Conservation (phyloP, 1,140 invertebrate genomes). For the Hyposmocoma kahamanoa region DNA sequence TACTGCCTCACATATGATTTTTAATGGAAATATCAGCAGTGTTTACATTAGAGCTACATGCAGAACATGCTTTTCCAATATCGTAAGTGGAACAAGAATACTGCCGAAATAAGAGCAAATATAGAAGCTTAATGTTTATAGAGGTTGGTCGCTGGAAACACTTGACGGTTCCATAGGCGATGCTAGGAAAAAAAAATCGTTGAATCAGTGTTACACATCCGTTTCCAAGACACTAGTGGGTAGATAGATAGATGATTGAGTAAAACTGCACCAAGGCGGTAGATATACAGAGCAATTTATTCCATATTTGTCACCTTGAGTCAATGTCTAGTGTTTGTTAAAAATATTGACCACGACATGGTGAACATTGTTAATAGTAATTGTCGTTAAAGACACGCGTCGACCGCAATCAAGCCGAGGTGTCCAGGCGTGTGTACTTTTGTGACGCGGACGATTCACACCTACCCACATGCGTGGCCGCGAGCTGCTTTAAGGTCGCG, state of each 20-base stretch:
- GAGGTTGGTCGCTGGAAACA: conserved; percentile 15
- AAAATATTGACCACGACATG: too few relatives aligned
- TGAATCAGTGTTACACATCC: conserved; percentile 10
- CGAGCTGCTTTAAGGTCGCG: conserved; percentile 60
- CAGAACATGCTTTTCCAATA: too few relatives aligned
- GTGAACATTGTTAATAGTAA: too few relatives aligned
- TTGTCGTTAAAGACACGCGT: neutral
- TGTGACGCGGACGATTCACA: conserved; percentile 22
- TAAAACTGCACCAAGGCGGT: too few relatives aligned
- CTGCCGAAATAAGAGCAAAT: neutral
- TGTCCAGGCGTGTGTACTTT: conserved; percentile 30
- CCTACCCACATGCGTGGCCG: conserved; percentile 50
- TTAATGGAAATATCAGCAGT: neutral
- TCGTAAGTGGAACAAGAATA: neutral
- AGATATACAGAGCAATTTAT: too few relatives aligned
- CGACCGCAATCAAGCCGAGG: neutral
- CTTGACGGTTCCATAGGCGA: conserved; percentile 20
- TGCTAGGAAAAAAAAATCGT: conserved; percentile 16
- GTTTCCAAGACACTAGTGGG: too few relatives aligned
- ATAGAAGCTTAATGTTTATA: conserved; percentile 17
- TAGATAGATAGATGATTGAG: too few relatives aligned
- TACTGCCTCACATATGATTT: neutral
- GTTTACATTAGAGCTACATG: too few relatives aligned
- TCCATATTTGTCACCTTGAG: too few relatives aligned
- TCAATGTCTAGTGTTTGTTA: too few relatives aligned